These are phyloP conservation scores for Xanthorhoe spadicearia DNA, from an alignment of 2,888 invertebrate genomes.

Conservation along the genomic window DNA sequence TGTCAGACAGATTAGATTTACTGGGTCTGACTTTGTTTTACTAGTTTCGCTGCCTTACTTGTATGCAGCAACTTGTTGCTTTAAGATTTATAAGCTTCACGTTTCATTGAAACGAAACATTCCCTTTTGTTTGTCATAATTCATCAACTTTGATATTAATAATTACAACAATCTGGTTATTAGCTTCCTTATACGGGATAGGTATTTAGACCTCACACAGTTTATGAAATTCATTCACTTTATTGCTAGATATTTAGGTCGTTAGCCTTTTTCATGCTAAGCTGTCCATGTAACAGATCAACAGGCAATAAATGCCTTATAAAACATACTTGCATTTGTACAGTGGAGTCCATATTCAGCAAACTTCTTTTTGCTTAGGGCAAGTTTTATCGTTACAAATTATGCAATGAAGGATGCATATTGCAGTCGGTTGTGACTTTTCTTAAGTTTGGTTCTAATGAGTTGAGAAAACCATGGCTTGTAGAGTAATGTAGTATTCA, in stretches of 20 bases:
- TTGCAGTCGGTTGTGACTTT: background rate
- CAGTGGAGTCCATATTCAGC: constrained; percentile 23
- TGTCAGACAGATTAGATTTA: constrained; percentile 35
- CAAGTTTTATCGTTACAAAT: constrained; percentile 15
- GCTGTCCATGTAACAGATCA: constrained; percentile 33
- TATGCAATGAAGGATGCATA: constrained; percentile 22
- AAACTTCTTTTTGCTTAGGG: constrained; percentile 17
- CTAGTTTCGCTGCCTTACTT: constrained; percentile 6
- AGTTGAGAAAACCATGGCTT: constrained; percentile 6
- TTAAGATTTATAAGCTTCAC: background rate
- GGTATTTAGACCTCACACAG: constrained; percentile 59
- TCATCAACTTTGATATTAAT: constrained; percentile 28
- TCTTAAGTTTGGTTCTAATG: background rate
- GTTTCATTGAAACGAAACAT: constrained; percentile 30
- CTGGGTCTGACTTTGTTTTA: constrained; percentile 23
- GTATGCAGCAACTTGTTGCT: constrained; percentile 14
- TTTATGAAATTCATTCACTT: constrained; percentile 36
- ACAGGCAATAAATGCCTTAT: constrained; percentile 32
- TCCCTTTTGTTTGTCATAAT: constrained; percentile 26
- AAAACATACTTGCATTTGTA: constrained; percentile 20
- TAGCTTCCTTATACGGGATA: constrained; percentile 51
- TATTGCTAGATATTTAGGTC: constrained; percentile 43
- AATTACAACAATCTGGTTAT: constrained; percentile 29
- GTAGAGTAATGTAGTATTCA: constrained; percentile 3
- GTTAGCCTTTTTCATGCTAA: constrained; percentile 40